These are phyloP conservation scores for Echeneis naucrates DNA, from an alignment of 2,797 vertebrate species.

Conservation along the genomic window DNA sequence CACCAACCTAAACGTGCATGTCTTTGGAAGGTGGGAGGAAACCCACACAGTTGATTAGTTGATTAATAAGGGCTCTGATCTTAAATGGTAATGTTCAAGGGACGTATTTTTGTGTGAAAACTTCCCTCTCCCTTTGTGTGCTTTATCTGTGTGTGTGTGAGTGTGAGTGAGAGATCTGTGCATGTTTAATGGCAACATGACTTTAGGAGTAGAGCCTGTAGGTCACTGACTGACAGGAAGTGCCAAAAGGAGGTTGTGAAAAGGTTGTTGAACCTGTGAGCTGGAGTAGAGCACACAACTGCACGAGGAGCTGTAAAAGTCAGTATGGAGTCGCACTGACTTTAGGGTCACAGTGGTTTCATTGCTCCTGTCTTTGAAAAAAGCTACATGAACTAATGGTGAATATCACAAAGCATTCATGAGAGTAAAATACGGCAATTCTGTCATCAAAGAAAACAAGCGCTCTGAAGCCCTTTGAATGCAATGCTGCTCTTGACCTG, in stretches of 20 bases:
- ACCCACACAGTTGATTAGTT: too few species aligned
- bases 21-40: too few species aligned
- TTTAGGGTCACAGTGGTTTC: conserved; percentile 13
- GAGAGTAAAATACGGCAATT: conserved; percentile 12
- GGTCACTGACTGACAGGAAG: conserved; percentile 35
- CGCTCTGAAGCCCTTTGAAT: conserved; percentile 9
- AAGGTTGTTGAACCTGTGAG: conserved; percentile 30
- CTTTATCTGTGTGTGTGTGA: neutral
- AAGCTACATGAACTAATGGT: conserved; percentile 18
- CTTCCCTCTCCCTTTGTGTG: too few species aligned
- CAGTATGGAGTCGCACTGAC: conserved; percentile 10
- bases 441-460: conserved; percentile 18
- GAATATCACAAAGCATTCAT: conserved; percentile 29
- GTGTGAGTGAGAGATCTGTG: neutral
- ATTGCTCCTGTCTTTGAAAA: neutral
- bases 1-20: too few species aligned
- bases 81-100: conserved; percentile 8
- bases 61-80: too few species aligned
- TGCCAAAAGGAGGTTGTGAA: conserved; percentile 1
- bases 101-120: conserved; percentile 5
- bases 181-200: neutral
- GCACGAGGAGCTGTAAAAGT: conserved; percentile 23
- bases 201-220: conserved; percentile 19
- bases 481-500: conserved; percentile 22
- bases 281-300: conserved; percentile 13